Evolutionary conservation across 2,888 invertebrate species (phyloP), one percentile per base, ranked within the genome.

Genomic region (Noctua janthina): DNA sequence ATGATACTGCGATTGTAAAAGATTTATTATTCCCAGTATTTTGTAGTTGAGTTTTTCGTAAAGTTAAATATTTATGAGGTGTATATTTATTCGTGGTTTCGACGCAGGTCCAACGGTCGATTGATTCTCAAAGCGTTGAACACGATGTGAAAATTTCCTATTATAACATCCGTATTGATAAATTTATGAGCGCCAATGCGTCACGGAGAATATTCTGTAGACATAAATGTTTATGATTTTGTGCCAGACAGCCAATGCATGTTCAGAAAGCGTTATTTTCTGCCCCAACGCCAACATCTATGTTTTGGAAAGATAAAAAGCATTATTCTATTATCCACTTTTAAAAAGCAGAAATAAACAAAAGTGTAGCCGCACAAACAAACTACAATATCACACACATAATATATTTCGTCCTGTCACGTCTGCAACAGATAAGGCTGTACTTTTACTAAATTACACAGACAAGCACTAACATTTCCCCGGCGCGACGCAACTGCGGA

Each of bases 71-170:
- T 92, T 90, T 91, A 92, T 92, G 89, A 91, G 89, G 80, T 86
- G 84, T 85, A 89, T 91, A 89, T 91, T 92, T 90, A 91, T 90
- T 88, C 89, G 76, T 85, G 82, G 87, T 82, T 88, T 86, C 86
- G 80, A 88, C 86, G 88, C 81, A 76, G 87, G 78, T 76, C 83
- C 79, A 89, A 87, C 92, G 92, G 90, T 92, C 91, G 90, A 92
- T 91, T 93, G 92, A 88, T 85, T 91, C 90, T 90, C 92, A 92
- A 93, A 92, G 92, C 89, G 89, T 85, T 86, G 88, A 91, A 88
- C 91, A 92, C 88, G 90, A 91, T 91, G 89, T 90, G 91, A 91
- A 91, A 91, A 87, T 91, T 90, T 89, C 88, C 90, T 91, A 92
- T 91, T 90, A 90, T 90, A 90, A 89, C 91, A 90, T 83, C 83